Base-by-base conservation (phyloP, 2,113 vertebrate genomes). In the Gadus chalcogrammus region DNA sequence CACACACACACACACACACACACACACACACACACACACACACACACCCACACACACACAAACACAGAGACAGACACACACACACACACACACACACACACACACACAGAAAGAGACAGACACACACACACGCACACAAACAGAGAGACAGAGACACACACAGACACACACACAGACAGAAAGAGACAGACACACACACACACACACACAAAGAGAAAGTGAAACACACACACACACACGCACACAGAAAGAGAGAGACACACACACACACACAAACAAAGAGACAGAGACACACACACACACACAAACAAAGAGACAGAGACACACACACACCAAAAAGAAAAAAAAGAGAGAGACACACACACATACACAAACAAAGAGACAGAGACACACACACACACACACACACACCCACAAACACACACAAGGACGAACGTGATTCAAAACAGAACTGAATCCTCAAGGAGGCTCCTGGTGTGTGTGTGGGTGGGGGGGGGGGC, bases 101-200 rank as follows among this genome's bases (percentile, higher is more conserved):
- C 42, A 48, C 42, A 12, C 9, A 48, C 42, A 48, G 22, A 24
- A 24, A 24, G 22, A 24, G 22, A 24, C 1, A 24, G 2, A 80
- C 59, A 75, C 68, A 75, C 67, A 74, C 12, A 65, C n/a, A 79
- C n/a, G 76, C 42, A 48, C 42, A 12, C 9, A 48, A 11, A 48
- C 2, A 24, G 2, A 24, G 24, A 24, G 24, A 24, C 1, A 64
- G 1, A 24, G 2, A 24, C 24, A 24, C 24, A 24, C 59, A 63
- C 65, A 71, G 68, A 61, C 24, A 66, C 61, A 61, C 2, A 13
- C 1, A 12, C 52, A 48, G 5, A 48, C 42, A 48, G 0, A 69
- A 12, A 65, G 27, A 70, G n/a, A 67, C 42, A 48, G 5, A 48
- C 42, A 48, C 42, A 48, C 42, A 48, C 42, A 48, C 3, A 48